Evolutionary conservation across 2,113 vertebrate genomes (phyloP).

Genomic region (Myiozetetes cayanensis): DNA sequence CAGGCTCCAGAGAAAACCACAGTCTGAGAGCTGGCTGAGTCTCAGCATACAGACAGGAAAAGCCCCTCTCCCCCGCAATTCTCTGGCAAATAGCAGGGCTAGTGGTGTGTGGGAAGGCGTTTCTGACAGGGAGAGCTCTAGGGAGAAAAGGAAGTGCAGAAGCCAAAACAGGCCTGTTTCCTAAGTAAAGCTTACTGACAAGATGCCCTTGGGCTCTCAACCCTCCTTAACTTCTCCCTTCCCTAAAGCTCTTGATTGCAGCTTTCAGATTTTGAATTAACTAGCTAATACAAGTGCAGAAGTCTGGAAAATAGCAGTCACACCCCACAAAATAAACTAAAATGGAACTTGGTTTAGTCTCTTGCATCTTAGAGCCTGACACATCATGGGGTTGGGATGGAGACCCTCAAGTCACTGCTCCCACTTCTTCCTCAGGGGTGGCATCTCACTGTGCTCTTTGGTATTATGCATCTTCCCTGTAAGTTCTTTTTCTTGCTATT

Average conservation of each 20-base stretch:
- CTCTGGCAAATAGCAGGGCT: constrained; percentile 63
- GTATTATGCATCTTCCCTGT: background rate
- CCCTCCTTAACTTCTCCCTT: constrained; percentile 38
- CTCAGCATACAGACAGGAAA: constrained; percentile 70
- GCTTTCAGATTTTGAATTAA: background rate
- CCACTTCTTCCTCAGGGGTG: background rate
- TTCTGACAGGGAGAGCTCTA: constrained; percentile 71
- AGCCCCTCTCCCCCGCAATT: constrained; percentile 73
- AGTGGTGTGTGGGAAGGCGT: constrained; percentile 68
- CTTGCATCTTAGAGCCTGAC: background rate
- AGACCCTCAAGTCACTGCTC: background rate
- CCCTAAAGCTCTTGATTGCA: constrained; percentile 27
- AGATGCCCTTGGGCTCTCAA: constrained; percentile 30
- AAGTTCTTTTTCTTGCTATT: background rate
- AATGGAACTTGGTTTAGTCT: background rate
- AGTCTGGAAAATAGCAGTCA: background rate
- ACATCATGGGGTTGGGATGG: background rate
- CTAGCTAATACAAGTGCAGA: background rate
- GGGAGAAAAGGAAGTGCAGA: constrained; percentile 58
- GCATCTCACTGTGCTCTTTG: background rate
- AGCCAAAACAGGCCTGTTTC: constrained; percentile 67
- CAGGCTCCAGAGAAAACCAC: constrained; percentile 66
- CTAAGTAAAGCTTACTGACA: constrained; percentile 57
- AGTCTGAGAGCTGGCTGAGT: constrained; percentile 63
- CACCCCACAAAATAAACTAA: background rate